phyloP scores from a whole-genome alignment of 2,797 vertebrate species.

The Parambassis ranga region DNA sequence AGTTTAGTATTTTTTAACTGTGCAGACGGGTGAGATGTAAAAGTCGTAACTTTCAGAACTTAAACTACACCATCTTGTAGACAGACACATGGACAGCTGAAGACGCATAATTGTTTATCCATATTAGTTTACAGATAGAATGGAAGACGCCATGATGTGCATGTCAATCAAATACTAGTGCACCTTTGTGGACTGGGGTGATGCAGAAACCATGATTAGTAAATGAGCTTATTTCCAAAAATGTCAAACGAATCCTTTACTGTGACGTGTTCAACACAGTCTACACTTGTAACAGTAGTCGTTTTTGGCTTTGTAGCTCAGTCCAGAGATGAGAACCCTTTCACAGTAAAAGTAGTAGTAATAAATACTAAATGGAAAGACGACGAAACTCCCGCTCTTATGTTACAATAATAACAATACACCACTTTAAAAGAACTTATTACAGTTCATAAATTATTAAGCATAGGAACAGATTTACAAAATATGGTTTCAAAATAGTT shows the following conservation, averaged over 20 bases:
- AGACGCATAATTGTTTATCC: too few relatives aligned
- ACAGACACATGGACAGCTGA: too few relatives aligned
- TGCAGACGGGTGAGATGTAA: too few relatives aligned
- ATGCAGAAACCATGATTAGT: too few relatives aligned
- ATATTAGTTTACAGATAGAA: too few relatives aligned
- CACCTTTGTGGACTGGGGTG: too few relatives aligned
- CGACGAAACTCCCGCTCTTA: conserved; percentile 41
- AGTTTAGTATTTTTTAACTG: too few relatives aligned
- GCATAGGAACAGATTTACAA: conserved; percentile 63
- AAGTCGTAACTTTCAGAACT: too few relatives aligned
- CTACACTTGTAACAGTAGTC: neutral
- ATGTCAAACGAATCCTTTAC: conserved; percentile 13
- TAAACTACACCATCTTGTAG: too few relatives aligned
- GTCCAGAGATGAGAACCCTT: conserved; percentile 49
- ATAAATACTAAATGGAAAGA: conserved; percentile 58
- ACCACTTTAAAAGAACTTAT: conserved; percentile 45
- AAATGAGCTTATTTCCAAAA: conserved; percentile 12
- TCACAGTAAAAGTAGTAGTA: conserved; percentile 61
- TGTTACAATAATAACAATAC: conserved; percentile 58
- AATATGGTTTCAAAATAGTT: conserved; percentile 61
- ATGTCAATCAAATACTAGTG: too few relatives aligned
- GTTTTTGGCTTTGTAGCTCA: conserved; percentile 57
- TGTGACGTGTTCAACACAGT: neutral
- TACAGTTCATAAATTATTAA: conserved; percentile 62
- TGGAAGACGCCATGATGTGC: too few relatives aligned